phyloP scores from a whole-genome alignment of 2,113 vertebrate genomes.

The Nothoprocta pentlandii region DNA sequence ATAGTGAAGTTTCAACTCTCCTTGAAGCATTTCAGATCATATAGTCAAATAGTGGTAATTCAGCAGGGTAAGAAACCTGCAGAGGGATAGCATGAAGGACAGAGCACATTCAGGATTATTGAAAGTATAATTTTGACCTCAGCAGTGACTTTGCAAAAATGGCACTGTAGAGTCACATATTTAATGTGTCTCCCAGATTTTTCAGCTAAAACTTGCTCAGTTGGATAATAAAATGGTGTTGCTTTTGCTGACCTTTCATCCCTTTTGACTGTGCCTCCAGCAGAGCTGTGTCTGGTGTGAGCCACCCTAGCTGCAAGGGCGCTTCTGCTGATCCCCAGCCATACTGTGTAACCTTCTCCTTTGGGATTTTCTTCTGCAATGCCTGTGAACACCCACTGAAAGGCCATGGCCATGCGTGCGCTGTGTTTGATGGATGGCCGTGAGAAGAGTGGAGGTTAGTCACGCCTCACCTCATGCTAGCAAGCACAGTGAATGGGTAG shows the following conservation, averaged over 20 bases:
- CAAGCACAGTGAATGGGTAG: neutral
- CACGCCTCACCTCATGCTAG: neutral
- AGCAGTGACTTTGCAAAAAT: neutral
- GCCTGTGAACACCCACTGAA: neutral
- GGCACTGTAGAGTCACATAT: neutral
- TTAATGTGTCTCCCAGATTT: neutral
- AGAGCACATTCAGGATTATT: neutral
- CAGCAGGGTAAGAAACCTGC: neutral
- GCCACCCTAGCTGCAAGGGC: neutral
- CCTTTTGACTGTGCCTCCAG: neutral
- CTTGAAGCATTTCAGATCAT: neutral
- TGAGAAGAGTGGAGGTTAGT: neutral
- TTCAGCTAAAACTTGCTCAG: neutral
- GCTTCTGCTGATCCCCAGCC: neutral
- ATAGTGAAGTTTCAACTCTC: neutral
- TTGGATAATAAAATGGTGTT: neutral
- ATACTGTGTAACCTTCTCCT: neutral
- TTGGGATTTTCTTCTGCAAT: neutral
- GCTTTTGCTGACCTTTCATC: neutral
- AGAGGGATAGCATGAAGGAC: neutral
- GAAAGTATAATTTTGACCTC: neutral
- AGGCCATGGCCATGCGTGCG: accelerated
- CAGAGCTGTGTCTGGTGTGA: neutral
- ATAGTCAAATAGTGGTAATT: neutral
- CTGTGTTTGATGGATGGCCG: neutral